These are phyloP conservation scores for Oreochromis spilurus DNA, from an alignment of 2,113 vertebrate species.

Conservation along the genomic window DNA sequence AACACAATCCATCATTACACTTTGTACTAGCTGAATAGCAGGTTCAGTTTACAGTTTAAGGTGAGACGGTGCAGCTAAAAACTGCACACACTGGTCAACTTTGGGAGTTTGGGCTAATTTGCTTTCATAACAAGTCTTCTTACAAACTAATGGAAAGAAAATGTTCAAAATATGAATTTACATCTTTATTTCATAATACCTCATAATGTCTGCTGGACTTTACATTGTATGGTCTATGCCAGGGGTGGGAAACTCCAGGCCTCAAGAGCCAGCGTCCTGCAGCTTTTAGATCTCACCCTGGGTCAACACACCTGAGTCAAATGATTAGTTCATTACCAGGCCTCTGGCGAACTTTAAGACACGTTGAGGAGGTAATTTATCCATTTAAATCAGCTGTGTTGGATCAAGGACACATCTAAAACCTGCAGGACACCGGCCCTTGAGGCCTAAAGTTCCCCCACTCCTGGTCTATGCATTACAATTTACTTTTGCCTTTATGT, in stretches of 20 bases:
- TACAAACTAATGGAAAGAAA: neutral
- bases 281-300: neutral
- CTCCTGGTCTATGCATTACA: neutral
- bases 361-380: neutral
- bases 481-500: neutral
- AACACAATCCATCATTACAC: neutral
- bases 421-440: neutral
- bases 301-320: neutral
- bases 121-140: neutral
- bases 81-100: neutral
- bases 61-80: neutral
- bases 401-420: neutral
- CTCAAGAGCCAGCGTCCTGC: accelerated
- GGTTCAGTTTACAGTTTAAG: neutral
- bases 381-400: neutral
- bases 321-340: neutral
- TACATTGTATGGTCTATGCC: neutral
- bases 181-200: neutral
- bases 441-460: neutral
- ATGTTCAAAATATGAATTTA: neutral
- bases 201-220: neutral
- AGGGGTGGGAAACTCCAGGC: neutral
- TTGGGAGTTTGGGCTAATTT: neutral
- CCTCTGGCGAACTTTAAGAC: neutral
- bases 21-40: neutral